Evolutionary conservation across 2,797 vertebrate genomes (phyloP).

Genomic region (Sebastes vulpes): DNA sequence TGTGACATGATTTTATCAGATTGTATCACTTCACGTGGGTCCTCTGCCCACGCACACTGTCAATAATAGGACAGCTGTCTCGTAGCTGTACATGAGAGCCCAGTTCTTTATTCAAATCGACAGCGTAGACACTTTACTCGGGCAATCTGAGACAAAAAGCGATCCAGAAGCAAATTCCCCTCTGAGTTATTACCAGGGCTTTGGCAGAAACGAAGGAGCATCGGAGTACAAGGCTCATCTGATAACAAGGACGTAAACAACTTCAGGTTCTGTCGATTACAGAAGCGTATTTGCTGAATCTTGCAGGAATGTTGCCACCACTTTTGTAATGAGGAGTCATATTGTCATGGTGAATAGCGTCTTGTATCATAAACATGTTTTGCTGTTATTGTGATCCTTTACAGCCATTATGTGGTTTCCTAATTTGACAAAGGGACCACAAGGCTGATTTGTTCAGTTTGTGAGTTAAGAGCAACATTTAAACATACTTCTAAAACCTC

Average conservation of each 20-base stretch:
- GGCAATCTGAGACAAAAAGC: constrained; percentile 49
- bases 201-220: constrained; percentile 32
- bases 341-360: background rate
- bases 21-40: constrained; percentile 25
- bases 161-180: constrained; percentile 37
- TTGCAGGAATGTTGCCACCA: background rate
- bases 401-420: constrained; percentile 4
- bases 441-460: background rate
- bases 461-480: background rate
- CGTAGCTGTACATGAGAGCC: constrained; percentile 23
- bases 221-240: constrained; percentile 15
- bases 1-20: constrained; percentile 38
- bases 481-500: background rate
- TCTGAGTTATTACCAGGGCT: constrained; percentile 37
- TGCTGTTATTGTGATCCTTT: constrained; percentile 8
- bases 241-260: constrained; percentile 56
- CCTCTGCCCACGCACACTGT: constrained; percentile 18
- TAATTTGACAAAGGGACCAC: constrained; percentile 4
- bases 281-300: constrained; percentile 21
- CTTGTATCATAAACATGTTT: constrained; percentile 1
- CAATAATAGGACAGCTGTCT: constrained; percentile 54
- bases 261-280: constrained; percentile 5
- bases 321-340: constrained; percentile 17
- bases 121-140: constrained; percentile 39
- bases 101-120: constrained; percentile 60